Percentiles rank a stretch among this genome's conserved stretches.
Evolutionary conservation across 2,113 vertebrate genomes (phyloP).

Genomic region (Micronisus gabar): DNA sequence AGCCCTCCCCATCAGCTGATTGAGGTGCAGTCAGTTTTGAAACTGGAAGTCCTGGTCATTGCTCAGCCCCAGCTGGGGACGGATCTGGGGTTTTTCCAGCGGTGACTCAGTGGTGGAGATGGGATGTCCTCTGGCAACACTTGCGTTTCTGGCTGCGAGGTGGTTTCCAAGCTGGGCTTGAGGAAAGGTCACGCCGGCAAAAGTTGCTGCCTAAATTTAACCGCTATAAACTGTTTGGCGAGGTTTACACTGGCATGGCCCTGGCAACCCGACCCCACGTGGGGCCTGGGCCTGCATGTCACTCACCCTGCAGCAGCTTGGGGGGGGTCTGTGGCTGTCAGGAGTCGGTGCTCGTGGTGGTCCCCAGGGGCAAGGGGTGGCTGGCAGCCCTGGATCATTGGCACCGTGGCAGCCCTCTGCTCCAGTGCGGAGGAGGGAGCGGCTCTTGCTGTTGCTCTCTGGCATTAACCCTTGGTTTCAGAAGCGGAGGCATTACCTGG

Average conservation of each 20-base stretch:
- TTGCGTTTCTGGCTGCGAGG: fast-evolving
- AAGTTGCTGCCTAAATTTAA: background rate
- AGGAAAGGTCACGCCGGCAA: background rate
- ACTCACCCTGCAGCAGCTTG: background rate
- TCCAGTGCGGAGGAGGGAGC: background rate
- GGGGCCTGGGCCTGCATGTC: fast-evolving
- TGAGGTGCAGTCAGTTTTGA: background rate
- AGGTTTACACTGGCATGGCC: too few species aligned
- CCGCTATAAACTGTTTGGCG: background rate
- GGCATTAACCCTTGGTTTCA: background rate
- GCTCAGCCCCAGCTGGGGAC: background rate
- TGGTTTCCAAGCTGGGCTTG: background rate
- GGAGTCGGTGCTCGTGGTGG: background rate
- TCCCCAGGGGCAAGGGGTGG: background rate
- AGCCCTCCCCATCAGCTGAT: background rate
- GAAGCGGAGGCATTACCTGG: background rate
- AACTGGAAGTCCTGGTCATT: background rate
- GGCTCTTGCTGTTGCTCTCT: background rate
- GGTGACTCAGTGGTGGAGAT: background rate
- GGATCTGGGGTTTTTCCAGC: background rate
- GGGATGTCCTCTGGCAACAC: background rate
- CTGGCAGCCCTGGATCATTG: background rate
- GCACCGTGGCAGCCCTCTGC: background rate
- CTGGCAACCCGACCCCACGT: background rate
- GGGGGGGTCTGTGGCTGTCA: background rate